Conservation (phyloP, 2,888 invertebrate genomes). For the Himalopsyche japonica region DNA sequence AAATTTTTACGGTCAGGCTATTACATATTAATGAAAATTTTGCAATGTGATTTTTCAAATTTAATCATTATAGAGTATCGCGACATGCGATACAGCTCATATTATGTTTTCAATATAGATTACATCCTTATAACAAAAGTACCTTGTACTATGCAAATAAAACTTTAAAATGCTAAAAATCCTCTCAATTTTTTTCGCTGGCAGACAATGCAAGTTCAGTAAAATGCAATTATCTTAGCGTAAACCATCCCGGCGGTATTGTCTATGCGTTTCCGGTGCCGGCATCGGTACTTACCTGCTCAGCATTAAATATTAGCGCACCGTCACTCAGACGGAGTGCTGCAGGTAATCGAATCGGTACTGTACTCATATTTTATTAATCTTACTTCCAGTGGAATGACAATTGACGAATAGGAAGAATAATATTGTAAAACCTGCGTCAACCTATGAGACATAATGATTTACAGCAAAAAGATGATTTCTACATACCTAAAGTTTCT, state of each 20-base stretch:
- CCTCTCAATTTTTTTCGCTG: not conserved
- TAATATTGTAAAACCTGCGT: not conserved
- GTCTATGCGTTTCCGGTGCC: not conserved
- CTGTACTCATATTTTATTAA: not conserved
- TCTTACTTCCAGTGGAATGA: not conserved
- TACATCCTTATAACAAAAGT: not conserved
- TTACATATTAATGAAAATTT: not conserved
- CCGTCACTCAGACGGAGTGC: not conserved
- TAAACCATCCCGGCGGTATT: constrained; percentile 2
- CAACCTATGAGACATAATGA: too few species aligned
- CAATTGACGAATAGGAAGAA: too few species aligned
- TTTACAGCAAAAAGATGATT: too few species aligned
- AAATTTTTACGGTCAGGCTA: too few species aligned
- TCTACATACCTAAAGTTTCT: too few species aligned
- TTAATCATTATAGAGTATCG: not conserved
- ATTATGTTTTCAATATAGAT: not conserved
- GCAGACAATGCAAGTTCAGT: not conserved
- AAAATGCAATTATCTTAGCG: constrained; percentile 2
- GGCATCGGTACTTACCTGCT: not conserved
- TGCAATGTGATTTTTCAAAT: too few species aligned
- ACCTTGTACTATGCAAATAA: not conserved
- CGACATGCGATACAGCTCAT: not conserved
- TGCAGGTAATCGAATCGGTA: not conserved
- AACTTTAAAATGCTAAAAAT: not conserved
- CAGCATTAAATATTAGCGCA: not conserved